These are phyloP conservation scores for Drepana falcataria DNA, from an alignment of 2,888 invertebrate genomes.

Conservation along the genomic window DNA sequence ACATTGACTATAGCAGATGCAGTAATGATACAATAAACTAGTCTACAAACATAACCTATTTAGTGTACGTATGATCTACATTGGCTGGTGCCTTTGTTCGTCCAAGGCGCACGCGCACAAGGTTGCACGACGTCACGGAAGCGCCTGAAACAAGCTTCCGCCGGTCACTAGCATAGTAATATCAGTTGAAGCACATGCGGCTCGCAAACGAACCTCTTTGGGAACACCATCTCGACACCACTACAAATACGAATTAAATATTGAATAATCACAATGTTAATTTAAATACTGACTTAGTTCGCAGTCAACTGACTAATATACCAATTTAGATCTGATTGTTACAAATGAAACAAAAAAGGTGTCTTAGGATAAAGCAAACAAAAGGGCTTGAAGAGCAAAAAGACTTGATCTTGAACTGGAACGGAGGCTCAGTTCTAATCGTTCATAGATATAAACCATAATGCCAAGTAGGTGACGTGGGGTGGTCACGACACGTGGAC, in stretches of 20 bases:
- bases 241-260: constrained; percentile 1
- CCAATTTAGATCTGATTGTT: background rate
- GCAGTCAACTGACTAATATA: background rate
- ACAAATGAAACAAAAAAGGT: background rate
- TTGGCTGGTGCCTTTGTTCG: constrained; percentile 28
- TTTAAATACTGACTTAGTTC: constrained; percentile 2
- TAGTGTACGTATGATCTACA: constrained; percentile 31
- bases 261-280: constrained; percentile 1
- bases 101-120: constrained; percentile 12
- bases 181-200: background rate
- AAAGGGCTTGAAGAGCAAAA: background rate
- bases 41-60: constrained; percentile 35
- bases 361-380: background rate
- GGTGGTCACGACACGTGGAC: background rate
- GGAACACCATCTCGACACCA: background rate
- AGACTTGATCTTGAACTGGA: background rate
- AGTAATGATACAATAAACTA: constrained; percentile 43
- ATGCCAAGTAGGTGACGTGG: background rate
- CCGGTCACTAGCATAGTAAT: background rate
- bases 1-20: constrained; percentile 54
- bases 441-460: background rate
- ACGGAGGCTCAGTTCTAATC: background rate
- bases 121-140: background rate
- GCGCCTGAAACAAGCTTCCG: no score
- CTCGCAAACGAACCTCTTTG: constrained; percentile 4